Evolutionary conservation across 1,140 invertebrate genomes (phyloP).

Genomic region (Cotesia vestalis): DNA sequence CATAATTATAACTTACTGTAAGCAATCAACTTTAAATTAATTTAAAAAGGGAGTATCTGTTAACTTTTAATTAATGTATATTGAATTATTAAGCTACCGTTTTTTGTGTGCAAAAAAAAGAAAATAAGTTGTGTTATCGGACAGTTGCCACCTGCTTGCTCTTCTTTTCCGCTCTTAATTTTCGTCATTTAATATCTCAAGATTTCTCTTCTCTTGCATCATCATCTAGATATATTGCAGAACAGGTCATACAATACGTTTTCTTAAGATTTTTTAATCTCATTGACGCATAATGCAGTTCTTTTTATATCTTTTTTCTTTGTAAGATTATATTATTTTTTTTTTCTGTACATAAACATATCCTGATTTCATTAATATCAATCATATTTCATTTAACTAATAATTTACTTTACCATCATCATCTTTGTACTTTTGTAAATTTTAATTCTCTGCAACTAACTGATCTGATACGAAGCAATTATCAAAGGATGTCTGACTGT

Average conservation of each 20-base stretch:
- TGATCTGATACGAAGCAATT: slow-evolving; percentile 28
- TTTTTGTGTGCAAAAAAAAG: background rate
- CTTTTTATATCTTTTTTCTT: background rate
- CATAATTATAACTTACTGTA: background rate
- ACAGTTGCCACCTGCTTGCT: background rate
- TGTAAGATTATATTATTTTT: background rate
- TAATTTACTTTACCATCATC: background rate
- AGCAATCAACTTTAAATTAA: background rate
- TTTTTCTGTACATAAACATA: background rate
- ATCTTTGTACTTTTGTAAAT: background rate
- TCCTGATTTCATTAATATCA: too few species aligned
- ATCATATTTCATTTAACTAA: background rate
- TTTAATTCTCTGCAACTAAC: slow-evolving; percentile 9
- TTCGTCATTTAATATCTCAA: slow-evolving; percentile 1
- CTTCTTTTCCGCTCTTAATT: slow-evolving; percentile 15
- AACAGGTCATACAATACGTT: slow-evolving; percentile 1
- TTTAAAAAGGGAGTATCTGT: background rate
- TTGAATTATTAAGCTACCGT: background rate
- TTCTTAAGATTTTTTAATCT: background rate
- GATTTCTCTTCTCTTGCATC: slow-evolving; percentile 13
- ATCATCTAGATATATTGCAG: slow-evolving; percentile 16
- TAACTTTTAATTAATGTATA: background rate
- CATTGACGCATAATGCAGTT: slow-evolving; percentile 1
- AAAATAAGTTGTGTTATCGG: slow-evolving; percentile 9
- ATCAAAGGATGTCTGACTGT: background rate